These are phyloP conservation scores for Athalia circularis DNA, from an alignment of 2,888 invertebrate species.

Conservation along the genomic window DNA sequence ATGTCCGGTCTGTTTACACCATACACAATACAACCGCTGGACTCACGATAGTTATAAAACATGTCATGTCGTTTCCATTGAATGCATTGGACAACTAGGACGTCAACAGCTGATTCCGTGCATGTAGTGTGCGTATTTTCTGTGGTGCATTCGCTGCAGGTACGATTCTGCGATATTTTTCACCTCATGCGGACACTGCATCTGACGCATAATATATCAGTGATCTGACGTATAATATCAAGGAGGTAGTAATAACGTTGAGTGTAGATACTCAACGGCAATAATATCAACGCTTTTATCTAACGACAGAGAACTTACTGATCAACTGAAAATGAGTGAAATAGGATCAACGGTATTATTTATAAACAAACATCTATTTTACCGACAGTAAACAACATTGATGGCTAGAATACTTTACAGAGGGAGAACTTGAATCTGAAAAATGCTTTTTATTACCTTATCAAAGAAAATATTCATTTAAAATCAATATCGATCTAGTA, in stretches of 20 bases:
- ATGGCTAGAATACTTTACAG: no score
- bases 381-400: background rate
- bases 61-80: background rate
- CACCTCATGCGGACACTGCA: background rate
- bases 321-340: background rate
- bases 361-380: background rate
- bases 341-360: background rate
- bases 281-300: slow-evolving; percentile 5
- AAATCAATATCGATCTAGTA: no score
- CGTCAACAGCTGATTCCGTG: slow-evolving; percentile 24
- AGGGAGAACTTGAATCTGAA: background rate
- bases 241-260: no score
- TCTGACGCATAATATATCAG: no score
- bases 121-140: background rate
- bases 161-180: slow-evolving; percentile 2
- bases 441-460: slow-evolving; percentile 15
- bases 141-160: background rate
- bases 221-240: no score
- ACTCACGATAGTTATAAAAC: background rate
- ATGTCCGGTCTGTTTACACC: background rate
- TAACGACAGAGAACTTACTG: no score
- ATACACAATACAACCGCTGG: background rate
- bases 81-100: background rate
- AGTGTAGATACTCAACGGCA: no score
- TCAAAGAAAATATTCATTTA: background rate